Evolutionary conservation across 2,888 invertebrate genomes (phyloP).

Genomic region (Ptycholaimellus sp.): DNA sequence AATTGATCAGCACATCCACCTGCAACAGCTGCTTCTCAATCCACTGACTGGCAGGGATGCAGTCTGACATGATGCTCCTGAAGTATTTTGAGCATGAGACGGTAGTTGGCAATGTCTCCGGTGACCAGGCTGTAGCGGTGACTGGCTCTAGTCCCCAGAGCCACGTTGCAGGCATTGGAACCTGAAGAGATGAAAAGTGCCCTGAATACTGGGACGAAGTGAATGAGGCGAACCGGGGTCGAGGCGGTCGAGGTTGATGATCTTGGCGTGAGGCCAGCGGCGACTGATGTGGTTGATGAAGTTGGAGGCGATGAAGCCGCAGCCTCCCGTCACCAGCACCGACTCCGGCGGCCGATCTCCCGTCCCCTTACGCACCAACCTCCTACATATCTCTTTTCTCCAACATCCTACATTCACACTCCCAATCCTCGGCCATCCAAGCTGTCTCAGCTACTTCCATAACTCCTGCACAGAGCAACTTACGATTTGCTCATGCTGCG

Average conservation of each 20-base stretch:
- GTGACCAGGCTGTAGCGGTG: not conserved
- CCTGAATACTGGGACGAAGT: too few species aligned
- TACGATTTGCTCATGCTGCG: too few species aligned
- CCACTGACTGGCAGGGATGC: too few species aligned
- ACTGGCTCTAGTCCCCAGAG: not conserved
- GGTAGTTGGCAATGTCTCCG: not conserved
- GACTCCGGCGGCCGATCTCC: conserved; percentile 6
- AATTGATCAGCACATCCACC: conserved; percentile 20
- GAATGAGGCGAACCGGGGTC: too few species aligned
- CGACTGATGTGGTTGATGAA: conserved; percentile 19
- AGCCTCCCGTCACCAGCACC: conserved; percentile 21
- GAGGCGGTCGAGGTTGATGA: conserved; percentile 21
- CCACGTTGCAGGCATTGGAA: conserved; percentile 3
- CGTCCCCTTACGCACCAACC: too few species aligned
- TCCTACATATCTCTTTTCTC: too few species aligned
- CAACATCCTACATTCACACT: too few species aligned
- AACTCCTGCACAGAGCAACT: not conserved
- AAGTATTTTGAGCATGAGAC: not conserved
- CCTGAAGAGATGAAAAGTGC: too few species aligned
- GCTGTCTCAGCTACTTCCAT: not conserved
- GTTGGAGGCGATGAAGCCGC: conserved; percentile 24
- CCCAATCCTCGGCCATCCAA: not conserved
- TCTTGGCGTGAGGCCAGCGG: conserved; percentile 17
- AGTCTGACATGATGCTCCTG: not conserved
- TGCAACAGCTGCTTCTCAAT: conserved; percentile 7